These are phyloP conservation scores for Gopherus flavomarginatus DNA, from an alignment of 2,113 vertebrate species.

Conservation along the genomic window DNA sequence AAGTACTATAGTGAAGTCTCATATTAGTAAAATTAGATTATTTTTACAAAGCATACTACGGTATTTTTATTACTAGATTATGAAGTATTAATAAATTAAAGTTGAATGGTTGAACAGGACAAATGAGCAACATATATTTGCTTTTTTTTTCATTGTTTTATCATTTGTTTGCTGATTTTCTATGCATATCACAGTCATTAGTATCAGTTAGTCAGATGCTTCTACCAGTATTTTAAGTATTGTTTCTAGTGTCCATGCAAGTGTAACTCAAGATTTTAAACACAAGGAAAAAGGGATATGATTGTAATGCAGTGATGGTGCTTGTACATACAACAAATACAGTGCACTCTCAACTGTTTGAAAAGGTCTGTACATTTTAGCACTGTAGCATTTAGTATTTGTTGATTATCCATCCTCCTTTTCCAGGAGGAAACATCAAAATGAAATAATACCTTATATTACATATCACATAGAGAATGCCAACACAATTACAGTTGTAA, in stretches of 20 bases:
- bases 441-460: neutral
- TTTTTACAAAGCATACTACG: neutral
- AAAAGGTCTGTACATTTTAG: neutral
- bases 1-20: neutral
- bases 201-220: neutral
- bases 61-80: neutral
- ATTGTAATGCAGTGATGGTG: neutral
- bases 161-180: neutral
- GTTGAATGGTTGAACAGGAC: neutral
- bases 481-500: neutral
- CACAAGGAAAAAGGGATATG: neutral
- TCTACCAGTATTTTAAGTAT: neutral
- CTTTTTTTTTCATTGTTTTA: neutral
- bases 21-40: neutral
- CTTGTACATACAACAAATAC: neutral
- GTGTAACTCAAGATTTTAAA: neutral
- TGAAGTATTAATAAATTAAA: slow-evolving; percentile 1
- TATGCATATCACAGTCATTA: neutral
- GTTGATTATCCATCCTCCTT: neutral
- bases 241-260: neutral
- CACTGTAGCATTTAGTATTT: neutral
- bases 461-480: accelerated
- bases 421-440: neutral
- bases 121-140: neutral
- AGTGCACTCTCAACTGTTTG: neutral